Base-by-base conservation (phyloP, 2,888 invertebrate species). In the Macroteleia sp. region DNA sequence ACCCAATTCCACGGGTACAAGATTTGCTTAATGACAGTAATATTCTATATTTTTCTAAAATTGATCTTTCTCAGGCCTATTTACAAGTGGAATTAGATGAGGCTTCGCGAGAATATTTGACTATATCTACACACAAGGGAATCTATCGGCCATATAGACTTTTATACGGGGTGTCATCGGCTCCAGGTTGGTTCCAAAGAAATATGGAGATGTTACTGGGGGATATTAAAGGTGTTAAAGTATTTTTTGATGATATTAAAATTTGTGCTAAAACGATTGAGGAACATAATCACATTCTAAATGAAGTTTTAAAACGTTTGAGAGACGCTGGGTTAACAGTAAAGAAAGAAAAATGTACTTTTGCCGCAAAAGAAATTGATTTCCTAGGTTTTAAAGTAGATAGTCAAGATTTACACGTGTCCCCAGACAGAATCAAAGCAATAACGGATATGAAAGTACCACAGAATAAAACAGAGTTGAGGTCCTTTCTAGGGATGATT, bases 301-400 rank as follows among this genome's bases (percentile, higher is more conserved):
- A 56, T 2, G 50, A 74, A 67, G 86, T 88, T 8, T 82, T 87
- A 4, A 16, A 77, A 44, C 57, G 84, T 2, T 81, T 88, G 36
- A 3, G 36, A 10, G 54, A 83, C 3, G 80, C 77, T 3, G 86
- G 83, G 6, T 85, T 87, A 19, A 80, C 81, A 59, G 67, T 89
- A 5, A 85, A 85, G 20, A 44, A 28, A 4, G 48, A 78, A 9
- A 90, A 89, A 54, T 88, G 87, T 34, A 28, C n/a, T 20, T 88
- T 91, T 69, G 10, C 20, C 1, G 19, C 14, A 2, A 9, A 10
- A 9, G 14, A 36, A 25, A 61, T 61, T 30, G 74, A 81, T 10
- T 90, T 88, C 79, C 75, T 91, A n/a, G 87, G 87, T 2, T 77
- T 41, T 48, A 69, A 66, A n/a, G 69, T 84, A 34, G 80, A 57